A percentile compares a stretch with the other conserved stretches of the same genome.
Conservation (phyloP, 2,888 invertebrate genomes). For the Tipula unca region DNA sequence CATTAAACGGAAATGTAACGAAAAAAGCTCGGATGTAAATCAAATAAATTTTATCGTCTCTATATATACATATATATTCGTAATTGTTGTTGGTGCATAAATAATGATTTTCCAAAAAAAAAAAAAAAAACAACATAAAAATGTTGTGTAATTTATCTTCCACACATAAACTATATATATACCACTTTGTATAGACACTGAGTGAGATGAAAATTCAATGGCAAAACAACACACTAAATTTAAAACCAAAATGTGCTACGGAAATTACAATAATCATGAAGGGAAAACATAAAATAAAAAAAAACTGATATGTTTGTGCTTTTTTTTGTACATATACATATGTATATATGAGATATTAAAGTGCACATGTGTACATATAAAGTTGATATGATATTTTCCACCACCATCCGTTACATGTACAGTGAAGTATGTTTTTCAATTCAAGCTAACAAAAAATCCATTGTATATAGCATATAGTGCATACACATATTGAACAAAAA, state of each 20-base stretch:
- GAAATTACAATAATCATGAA: constrained; percentile 14
- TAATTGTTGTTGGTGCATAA: constrained; percentile 14
- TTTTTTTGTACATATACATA: background rate
- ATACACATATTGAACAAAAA: background rate
- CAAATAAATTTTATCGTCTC: background rate
- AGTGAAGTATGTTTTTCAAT: constrained; percentile 1
- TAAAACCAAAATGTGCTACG: background rate
- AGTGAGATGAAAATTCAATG: background rate
- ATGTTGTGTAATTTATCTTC: background rate
- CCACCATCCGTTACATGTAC: background rate
- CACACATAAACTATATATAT: background rate
- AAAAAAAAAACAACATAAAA: background rate
- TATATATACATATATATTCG: background rate
- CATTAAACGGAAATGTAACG: constrained; percentile 14
- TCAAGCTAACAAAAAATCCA: background rate
- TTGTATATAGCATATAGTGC: background rate
- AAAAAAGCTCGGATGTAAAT: constrained; percentile 8
- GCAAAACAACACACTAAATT: background rate
- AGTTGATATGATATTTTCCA: background rate
- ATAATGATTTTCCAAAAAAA: background rate
- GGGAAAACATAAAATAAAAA: constrained; percentile 2
- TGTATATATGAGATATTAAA: background rate
- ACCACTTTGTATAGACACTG: background rate
- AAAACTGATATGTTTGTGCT: background rate
- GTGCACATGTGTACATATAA: constrained; percentile 8